These are phyloP conservation scores for Lagorchestes hirsutus DNA, from an alignment of 2,797 vertebrate genomes.

Conservation along the genomic window DNA sequence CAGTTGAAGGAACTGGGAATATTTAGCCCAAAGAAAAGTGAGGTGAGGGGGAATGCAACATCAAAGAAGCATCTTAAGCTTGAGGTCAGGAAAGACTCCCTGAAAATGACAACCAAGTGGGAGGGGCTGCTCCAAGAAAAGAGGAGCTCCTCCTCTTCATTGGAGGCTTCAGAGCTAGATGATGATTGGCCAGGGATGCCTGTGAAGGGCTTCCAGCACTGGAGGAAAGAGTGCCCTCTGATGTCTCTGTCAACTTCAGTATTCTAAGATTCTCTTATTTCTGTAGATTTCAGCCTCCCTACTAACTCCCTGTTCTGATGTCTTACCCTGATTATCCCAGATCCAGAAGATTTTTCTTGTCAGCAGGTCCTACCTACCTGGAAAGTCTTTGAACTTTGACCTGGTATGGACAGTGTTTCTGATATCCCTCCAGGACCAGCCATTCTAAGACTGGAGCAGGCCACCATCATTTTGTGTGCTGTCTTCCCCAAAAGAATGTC, in stretches of 20 bases:
- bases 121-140: too few relatives aligned
- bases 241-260: not conserved
- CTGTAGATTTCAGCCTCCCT: not conserved
- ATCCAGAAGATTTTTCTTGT: not conserved
- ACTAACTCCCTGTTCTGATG: not conserved
- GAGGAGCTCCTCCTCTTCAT: not conserved
- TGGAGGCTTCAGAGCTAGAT: not conserved
- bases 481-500: too few relatives aligned
- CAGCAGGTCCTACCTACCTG: not conserved
- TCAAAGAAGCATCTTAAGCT: not conserved
- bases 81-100: not conserved
- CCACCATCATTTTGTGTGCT: too few relatives aligned
- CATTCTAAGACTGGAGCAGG: too few relatives aligned
- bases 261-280: not conserved
- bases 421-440: too few relatives aligned
- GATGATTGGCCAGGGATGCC: not conserved
- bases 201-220: not conserved
- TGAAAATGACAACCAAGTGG: not conserved
- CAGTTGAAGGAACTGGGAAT: not conserved
- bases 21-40: not conserved
- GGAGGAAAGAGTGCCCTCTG: not conserved
- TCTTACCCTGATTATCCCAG: not conserved
- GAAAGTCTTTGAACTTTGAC: not conserved
- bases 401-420: too few relatives aligned
- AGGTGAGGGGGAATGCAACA: not conserved